Evolutionary conservation across 2,888 invertebrate species (phyloP).

Genomic region (Drosophila colorata): DNA sequence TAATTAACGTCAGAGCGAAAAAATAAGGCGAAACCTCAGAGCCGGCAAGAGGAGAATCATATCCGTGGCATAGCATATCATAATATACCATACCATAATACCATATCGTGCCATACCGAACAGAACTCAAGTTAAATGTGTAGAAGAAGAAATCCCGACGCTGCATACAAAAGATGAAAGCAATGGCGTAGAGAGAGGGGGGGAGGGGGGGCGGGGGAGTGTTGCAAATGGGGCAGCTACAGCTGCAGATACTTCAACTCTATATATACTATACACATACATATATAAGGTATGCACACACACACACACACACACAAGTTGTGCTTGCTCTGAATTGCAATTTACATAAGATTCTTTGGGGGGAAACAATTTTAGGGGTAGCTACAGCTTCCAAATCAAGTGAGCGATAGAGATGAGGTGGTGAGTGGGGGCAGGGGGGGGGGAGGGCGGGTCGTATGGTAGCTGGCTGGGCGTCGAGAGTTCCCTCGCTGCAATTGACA

Average conservation of each 20-base stretch:
- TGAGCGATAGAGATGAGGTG: background rate
- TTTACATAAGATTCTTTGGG: slow-evolving; percentile 6
- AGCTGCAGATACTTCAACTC: slow-evolving; percentile 51
- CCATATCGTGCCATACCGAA: slow-evolving; percentile 2
- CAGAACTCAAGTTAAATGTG: slow-evolving; percentile 30
- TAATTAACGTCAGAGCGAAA: slow-evolving; percentile 73
- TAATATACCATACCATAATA: slow-evolving; percentile 31
- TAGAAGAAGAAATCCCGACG: slow-evolving; percentile 31
- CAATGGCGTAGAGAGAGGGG: slow-evolving; percentile 5
- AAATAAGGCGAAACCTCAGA: slow-evolving; percentile 25
- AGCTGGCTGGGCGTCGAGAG: background rate
- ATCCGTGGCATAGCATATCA: slow-evolving; percentile 31
- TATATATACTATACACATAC: slow-evolving; percentile 16
- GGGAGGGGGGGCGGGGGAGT: background rate
- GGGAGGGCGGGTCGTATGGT: background rate
- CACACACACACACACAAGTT: slow-evolving; percentile 11
- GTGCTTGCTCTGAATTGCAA: slow-evolving; percentile 33
- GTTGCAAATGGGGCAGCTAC: slow-evolving; percentile 41
- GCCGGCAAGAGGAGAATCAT: slow-evolving; percentile 20
- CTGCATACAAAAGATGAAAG: slow-evolving; percentile 71
- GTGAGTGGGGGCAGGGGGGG: background rate
- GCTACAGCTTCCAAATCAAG: slow-evolving; percentile 3
- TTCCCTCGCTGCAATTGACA: slow-evolving; percentile 33
- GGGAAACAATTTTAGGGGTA: slow-evolving; percentile 36
- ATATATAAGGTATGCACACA: slow-evolving; percentile 8